Conservation (phyloP, 2,888 invertebrate genomes). For the Clusia tigrina region DNA sequence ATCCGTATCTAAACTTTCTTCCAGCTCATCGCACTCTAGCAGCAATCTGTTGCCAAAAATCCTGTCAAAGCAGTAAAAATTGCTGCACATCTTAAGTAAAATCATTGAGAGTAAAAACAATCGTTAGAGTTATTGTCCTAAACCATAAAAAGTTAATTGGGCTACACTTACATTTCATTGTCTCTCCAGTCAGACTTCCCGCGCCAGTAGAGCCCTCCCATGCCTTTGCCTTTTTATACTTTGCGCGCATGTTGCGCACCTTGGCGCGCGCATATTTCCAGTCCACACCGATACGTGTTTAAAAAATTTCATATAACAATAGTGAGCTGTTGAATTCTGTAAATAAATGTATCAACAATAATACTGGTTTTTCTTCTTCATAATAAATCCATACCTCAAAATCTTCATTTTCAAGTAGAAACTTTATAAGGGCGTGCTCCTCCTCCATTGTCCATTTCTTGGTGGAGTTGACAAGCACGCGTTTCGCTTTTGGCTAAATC, state of each 20-base stretch:
- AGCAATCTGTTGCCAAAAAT: constrained; percentile 13
- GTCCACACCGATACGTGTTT: too few species aligned
- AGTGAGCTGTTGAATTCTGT: background rate
- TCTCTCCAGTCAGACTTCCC: background rate
- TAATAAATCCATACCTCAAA: background rate
- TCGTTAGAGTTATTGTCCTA: too few species aligned
- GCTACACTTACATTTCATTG: too few species aligned
- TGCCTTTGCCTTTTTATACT: constrained; percentile 3
- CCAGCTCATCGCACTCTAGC: background rate
- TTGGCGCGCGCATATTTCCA: background rate
- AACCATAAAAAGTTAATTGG: too few species aligned
- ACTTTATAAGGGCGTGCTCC: constrained; percentile 17
- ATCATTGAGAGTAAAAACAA: background rate
- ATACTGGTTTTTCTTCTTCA: too few species aligned
- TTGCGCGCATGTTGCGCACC: background rate
- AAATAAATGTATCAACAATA: too few species aligned
- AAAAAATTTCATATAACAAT: background rate
- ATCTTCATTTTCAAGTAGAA: background rate
- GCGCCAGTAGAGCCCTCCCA: background rate
- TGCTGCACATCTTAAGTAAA: constrained; percentile 17
- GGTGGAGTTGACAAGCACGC: background rate
- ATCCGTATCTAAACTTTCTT: constrained; percentile 13
- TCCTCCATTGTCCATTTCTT: background rate
- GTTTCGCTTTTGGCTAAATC: background rate
- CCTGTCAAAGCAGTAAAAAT: background rate